Percentiles rank a stretch among this genome's conserved stretches.
These are phyloP conservation scores for Procambarus clarkii DNA, from an alignment of 1,140 invertebrate genomes.

Conservation along the genomic window DNA sequence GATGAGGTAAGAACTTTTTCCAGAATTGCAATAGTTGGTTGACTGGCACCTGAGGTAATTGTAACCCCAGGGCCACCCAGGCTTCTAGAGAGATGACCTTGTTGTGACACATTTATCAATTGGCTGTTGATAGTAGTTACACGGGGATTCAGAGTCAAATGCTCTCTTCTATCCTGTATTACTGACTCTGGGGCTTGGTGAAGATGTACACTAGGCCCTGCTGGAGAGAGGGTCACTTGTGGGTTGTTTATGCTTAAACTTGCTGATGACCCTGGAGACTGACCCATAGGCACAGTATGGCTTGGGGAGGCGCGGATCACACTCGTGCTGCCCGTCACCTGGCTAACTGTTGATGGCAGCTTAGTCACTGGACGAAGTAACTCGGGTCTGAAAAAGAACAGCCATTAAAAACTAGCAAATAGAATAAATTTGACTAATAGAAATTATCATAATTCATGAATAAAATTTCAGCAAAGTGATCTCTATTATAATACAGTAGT, in stretches of 20 bases:
- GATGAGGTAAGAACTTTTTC: constrained; percentile 74
- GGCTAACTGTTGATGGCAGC: constrained; percentile 62
- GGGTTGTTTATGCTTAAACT: constrained; percentile 36
- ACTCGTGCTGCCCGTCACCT: constrained; percentile 59
- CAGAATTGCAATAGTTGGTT: constrained; percentile 75
- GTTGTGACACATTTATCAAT: constrained; percentile 1
- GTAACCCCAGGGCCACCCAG: constrained; percentile 2
- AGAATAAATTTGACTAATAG: background rate
- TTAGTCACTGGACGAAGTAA: constrained; percentile 70
- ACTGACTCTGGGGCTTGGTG: constrained; percentile 58
- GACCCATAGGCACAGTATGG: constrained; percentile 46
- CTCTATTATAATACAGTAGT: too few relatives aligned
- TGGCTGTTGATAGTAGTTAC: constrained; percentile 30
- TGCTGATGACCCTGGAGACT: constrained; percentile 21
- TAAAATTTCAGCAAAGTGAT: background rate
- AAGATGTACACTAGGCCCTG: background rate
- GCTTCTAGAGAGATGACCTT: constrained; percentile 20
- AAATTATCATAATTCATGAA: background rate
- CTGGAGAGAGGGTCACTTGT: constrained; percentile 32
- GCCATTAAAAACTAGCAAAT: background rate
- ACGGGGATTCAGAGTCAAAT: constrained; percentile 16
- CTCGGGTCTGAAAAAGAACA: constrained; percentile 66
- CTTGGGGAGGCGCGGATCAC: constrained; percentile 65
- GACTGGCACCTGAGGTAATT: constrained; percentile 69
- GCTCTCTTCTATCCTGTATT: constrained; percentile 64